These are phyloP conservation scores for Calosoma granatense DNA, from an alignment of 1,140 invertebrate genomes.

Conservation along the genomic window DNA sequence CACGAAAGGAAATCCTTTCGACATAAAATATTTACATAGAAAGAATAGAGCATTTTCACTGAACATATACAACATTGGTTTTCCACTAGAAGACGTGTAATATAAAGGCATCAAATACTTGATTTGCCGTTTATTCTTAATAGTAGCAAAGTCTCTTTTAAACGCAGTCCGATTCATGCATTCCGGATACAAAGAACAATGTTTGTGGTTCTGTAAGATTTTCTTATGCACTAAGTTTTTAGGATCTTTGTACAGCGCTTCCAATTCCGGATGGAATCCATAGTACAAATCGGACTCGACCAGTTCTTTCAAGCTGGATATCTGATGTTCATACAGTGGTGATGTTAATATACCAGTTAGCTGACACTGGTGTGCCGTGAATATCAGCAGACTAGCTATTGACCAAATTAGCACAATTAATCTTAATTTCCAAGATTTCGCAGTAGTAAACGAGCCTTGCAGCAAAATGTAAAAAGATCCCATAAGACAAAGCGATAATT, in stretches of 20 bases:
- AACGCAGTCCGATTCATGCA: conserved; percentile 10
- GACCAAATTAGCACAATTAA: neutral
- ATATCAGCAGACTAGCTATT: neutral
- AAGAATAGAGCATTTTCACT: too few relatives aligned
- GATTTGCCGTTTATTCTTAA: conserved; percentile 1
- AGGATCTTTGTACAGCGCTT: neutral
- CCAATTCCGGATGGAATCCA: neutral
- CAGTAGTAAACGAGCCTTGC: neutral
- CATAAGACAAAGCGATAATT: neutral
- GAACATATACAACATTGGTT: neutral
- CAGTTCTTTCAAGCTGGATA: neutral
- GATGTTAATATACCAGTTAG: neutral
- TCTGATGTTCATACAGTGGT: neutral
- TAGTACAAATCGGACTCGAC: neutral
- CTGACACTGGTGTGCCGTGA: neutral
- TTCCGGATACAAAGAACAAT: neutral
- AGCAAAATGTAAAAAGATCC: too few relatives aligned
- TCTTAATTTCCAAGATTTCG: neutral
- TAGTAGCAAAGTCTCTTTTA: conserved; percentile 10
- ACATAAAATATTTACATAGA: neutral
- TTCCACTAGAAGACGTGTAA: conserved; percentile 5
- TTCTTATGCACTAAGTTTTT: neutral
- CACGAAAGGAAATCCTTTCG: neutral
- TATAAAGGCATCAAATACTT: neutral
- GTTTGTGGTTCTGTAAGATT: neutral